Conservation (phyloP, 2,888 invertebrate species). For the Polyploca ridens region DNA sequence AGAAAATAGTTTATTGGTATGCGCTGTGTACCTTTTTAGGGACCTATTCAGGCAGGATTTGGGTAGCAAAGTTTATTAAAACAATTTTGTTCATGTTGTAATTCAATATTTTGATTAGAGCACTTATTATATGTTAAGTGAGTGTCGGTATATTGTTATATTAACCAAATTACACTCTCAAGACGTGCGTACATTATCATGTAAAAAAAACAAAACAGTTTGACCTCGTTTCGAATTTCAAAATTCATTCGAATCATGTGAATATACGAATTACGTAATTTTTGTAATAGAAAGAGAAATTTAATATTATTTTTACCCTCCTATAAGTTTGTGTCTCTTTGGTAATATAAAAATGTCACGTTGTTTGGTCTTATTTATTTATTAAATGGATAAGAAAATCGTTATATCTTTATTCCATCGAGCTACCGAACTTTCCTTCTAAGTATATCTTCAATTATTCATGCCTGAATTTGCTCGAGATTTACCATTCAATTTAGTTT, state of each 20-base stretch:
- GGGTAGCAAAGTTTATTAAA: background rate
- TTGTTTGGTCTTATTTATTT: conserved; percentile 3
- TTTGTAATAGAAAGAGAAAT: background rate
- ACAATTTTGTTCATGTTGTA: background rate
- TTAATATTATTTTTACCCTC: background rate
- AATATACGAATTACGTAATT: background rate
- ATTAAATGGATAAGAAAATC: background rate
- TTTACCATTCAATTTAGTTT: conserved; percentile 2
- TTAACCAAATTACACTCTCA: no score
- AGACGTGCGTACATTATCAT: no score
- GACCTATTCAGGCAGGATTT: background rate
- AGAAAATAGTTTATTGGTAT: background rate
- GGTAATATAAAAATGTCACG: background rate
- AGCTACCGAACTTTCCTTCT: background rate
- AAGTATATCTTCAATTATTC: background rate
- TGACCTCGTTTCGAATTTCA: no score
- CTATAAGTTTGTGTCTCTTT: background rate
- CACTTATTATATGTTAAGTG: no score
- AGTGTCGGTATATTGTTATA: no score
- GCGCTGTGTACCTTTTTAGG: background rate
- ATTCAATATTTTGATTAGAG: no score
- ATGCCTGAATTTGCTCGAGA: background rate
- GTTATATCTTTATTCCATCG: conserved; percentile 1
- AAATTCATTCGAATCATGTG: background rate
- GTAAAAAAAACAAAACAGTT: no score